Evolutionary conservation across 2,888 invertebrate genomes (phyloP), one percentile per base, ranked within the genome.

Genomic region (Sminthurides aquaticus): DNA sequence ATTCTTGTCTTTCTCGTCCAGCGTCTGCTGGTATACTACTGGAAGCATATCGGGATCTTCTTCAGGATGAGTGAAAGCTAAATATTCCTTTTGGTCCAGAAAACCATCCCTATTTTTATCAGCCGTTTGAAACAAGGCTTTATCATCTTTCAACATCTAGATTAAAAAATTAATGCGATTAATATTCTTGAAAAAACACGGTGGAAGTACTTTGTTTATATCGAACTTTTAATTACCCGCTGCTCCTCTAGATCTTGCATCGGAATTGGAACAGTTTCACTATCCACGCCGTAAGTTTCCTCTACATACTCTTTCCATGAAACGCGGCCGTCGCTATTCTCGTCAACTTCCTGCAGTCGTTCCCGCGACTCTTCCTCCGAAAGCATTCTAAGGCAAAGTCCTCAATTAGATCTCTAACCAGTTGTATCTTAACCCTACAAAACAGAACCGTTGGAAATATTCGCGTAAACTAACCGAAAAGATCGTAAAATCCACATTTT

Each of bases 401-500:
- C 63, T n/a, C n/a, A n/a, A n/a, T n/a, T n/a, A n/a, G n/a, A n/a
- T n/a, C n/a, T n/a, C 49, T 67, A 48, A 43, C n/a, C n/a, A n/a
- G n/a, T n/a, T n/a, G n/a, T n/a, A n/a, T 28, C 3, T n/a, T n/a
- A n/a, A n/a, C n/a, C n/a, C n/a, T n/a, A n/a, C n/a, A n/a, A n/a
- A n/a, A n/a, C n/a, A 43, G 52, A 59, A 43, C 43, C 43, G 43
- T 43, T 8, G 43, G 11, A 43, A 43, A 8, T 52, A 24, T 57
- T 58, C 54, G 43, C 25, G 20, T 20, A 20, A 55, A 3, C 26
- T 80, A 81, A 89, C 87, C 83, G 84, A 80, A 97, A 96, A 20
- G 96, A 95, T 75, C 89, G 85, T 71, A 93, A 80, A 76, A 99
- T 93, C 97, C 97, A 98, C 2, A 88, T 84, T 78, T 88, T 89